Base-by-base conservation (phyloP, 2,113 vertebrate species). In the Chloropsis cyanopogon region DNA sequence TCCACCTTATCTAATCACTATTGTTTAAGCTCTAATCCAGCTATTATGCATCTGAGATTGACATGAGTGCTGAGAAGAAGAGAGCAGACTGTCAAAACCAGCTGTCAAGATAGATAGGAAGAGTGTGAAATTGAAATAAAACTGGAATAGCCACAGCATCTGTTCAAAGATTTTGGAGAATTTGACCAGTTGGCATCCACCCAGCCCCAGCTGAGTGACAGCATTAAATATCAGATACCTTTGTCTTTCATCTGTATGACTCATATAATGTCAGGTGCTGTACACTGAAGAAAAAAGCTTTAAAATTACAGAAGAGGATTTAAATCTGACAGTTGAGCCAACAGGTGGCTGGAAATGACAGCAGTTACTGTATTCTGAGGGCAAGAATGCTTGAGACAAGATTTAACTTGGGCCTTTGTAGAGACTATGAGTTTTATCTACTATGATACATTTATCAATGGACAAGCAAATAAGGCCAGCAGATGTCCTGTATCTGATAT, bases 11-110 rank as follows among this genome's bases (percentile, higher is more conserved):
- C 37, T 92, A 97, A 95, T 97, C 84, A 95, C 77, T 94, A 65
- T 96, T 97, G 95, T 98, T 97, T 97, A 97, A 97, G 44, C 70
- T 95, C 70, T 95, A 94, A 93, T 78, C 65, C 78, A 92, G 81
- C 86, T 96, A 76, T 96, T 91, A 23, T 49, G 53, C 90, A 46
- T 93, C 94, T 96, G 73, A 59, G 76, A 92, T 92, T 97, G 96
- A 97, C 93, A 87, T 47, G 28, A 88, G 93, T 90, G 86, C 73
- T 90, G 96, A 95, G 91, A 78, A 95, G 86, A 96, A 91, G 89
- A 95, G 66, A 93, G 54, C 87, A 83, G 76, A 61, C 86, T 97
- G 93, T 96, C 95, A 96, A 95, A 96, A 87, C 61, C 90, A 94
- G 88, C 94, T 98, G 95, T 97, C 94, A 94, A 53, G 63, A 25